Evolutionary conservation across 1,140 invertebrate genomes (phyloP), one percentile per base, ranked within the genome.

Genomic region (Panonychus citri): DNA sequence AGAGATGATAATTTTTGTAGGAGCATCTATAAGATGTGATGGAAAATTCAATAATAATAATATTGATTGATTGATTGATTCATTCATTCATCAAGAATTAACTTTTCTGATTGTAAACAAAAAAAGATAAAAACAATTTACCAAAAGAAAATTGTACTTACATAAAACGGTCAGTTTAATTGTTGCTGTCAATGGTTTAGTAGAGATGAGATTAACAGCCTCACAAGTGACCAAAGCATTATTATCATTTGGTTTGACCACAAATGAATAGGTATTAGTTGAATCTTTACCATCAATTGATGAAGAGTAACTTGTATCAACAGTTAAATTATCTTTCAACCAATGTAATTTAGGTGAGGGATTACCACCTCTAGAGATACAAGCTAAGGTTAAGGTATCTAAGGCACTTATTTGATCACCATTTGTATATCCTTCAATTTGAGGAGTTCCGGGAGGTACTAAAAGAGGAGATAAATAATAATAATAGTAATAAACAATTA

Each of bases 311-410:
- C 57, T 61, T 7, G 55, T 51, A 49, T 61, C 59, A 5, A 62
- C 57, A 24, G 54, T 46, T 3, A 57, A 79, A 8, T 80, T 79
- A 66, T 91, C 89, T 66, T 84, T 82, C 72, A 83, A 93, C 90
- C 90, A 95, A 58, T 87, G 80, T 3, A 95, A 77, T 66, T 88
- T 81, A 3, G 90, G 87, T 4, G 87, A 81, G 21, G 91, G 91
- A 75, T 97, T 96, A 12, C 91, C 91, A 34, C 88, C 88, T 25
- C 82, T 75, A 53, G 88, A 89, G 61, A 81, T 76, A 72, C 91
- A 97, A 52, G 82, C 78, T 55, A 96, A 74, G 60, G 85, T 85
- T 17, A 95, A 75, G 40, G 78, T 81, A 68, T 93, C 85, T 2
- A 87, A 88, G 34, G 84, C 77, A 24, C 81, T 77, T 13, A 64